Percentiles rank a stretch among this genome's conserved stretches.
Evolutionary conservation across 2,113 vertebrate species (phyloP).

Genomic region (Heliornis fulica): DNA sequence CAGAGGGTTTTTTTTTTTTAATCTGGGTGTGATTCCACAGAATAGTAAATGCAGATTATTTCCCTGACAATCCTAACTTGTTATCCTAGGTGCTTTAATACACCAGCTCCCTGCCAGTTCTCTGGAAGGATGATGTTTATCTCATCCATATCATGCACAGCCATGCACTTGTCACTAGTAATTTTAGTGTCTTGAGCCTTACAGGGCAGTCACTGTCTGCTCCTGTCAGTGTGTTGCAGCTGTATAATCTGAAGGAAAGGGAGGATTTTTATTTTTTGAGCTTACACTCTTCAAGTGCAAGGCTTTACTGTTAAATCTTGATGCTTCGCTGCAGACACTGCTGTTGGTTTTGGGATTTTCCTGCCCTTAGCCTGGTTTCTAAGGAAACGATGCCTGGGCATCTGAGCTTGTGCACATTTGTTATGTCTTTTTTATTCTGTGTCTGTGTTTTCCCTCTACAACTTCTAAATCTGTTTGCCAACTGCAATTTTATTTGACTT

Average conservation of each 20-base stretch:
- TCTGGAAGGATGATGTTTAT: background rate
- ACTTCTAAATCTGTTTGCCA: background rate
- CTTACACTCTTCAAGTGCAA: background rate
- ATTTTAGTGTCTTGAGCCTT: background rate
- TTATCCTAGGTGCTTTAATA: background rate
- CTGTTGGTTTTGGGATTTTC: background rate
- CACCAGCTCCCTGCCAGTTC: background rate
- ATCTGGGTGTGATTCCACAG: background rate
- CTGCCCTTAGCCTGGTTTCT: conserved; percentile 15
- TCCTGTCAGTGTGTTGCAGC: background rate
- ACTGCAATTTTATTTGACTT: background rate
- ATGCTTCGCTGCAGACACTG: background rate
- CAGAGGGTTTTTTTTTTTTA: background rate
- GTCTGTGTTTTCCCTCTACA: background rate
- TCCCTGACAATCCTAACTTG: background rate
- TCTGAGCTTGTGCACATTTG: background rate
- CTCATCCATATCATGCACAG: background rate
- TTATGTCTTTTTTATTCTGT: background rate
- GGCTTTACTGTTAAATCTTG: background rate
- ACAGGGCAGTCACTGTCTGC: background rate
- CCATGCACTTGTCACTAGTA: background rate
- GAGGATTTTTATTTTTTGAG: background rate
- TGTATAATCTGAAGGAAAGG: background rate
- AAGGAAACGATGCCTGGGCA: background rate
- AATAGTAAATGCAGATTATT: background rate